Evolutionary conservation across 2,888 invertebrate species (phyloP).

Genomic region (Leptinotarsa peninsularis): DNA sequence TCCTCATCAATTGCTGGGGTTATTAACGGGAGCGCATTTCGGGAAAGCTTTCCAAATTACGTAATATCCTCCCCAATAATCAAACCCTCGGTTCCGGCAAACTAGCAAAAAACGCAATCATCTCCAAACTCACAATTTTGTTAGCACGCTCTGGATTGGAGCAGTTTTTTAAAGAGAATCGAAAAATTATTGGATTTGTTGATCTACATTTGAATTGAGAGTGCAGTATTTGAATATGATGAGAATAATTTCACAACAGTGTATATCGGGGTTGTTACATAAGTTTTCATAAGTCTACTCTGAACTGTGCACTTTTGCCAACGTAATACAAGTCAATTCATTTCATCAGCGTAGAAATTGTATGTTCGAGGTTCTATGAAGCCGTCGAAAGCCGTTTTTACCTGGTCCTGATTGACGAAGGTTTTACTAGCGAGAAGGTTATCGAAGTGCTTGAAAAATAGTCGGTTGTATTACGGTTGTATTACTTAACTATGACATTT

Average conservation of each 20-base stretch:
- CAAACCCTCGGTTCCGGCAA: slow-evolving; percentile 37
- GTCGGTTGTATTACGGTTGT: too few relatives aligned
- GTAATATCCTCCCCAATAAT: slow-evolving; percentile 43
- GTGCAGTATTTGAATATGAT: neutral
- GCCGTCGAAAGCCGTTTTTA: too few relatives aligned
- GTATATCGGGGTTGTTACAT: too few relatives aligned
- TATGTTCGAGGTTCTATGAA: too few relatives aligned
- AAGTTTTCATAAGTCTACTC: too few relatives aligned
- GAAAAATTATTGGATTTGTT: neutral
- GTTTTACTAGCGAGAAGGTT: too few relatives aligned
- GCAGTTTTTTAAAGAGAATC: neutral
- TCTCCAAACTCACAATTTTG: slow-evolving; percentile 23
- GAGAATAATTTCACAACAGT: neutral
- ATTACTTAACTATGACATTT: too few relatives aligned
- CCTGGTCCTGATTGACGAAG: too few relatives aligned
- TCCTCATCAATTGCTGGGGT: slow-evolving; percentile 34
- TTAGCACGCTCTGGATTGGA: neutral
- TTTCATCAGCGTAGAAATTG: too few relatives aligned
- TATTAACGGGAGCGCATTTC: slow-evolving; percentile 34
- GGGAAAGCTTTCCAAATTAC: slow-evolving; percentile 32
- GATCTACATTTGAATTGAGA: neutral
- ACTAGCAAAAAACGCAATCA: slow-evolving; percentile 35
- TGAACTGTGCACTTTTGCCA: too few relatives aligned
- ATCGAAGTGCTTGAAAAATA: too few relatives aligned
- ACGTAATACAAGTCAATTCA: too few relatives aligned